Evolutionary conservation across 2,113 vertebrate genomes (phyloP), one percentile per base, ranked within the genome.

Genomic region (Vireo altiloquus): DNA sequence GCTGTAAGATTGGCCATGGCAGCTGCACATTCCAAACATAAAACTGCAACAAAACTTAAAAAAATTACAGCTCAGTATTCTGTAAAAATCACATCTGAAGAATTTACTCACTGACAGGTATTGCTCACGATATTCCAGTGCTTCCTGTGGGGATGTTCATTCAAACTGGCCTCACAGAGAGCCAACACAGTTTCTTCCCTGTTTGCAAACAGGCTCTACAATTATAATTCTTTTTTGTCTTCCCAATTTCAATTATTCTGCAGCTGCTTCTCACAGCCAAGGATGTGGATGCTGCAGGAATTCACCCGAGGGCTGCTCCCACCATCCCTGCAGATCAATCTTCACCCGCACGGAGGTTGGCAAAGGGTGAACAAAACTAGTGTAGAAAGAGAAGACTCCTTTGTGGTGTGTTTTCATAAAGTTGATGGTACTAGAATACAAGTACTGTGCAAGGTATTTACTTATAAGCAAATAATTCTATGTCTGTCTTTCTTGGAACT

Each of bases 281-380:
- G 15, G 52, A 3, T 46, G 13, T 6, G 50, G 27, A 28, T 11
- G n/a, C 40, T 52, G 24, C 21, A 21, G 13, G 66, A 56, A 40
- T 22, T 52, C 59, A 13, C 30, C 33, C 16, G 54, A 4, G 40
- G 39, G 66, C 40, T 54, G 33, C 60, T 56, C 47, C 6, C 23
- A 16, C 12, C 4, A 3, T 59, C 75, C 31, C 2, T 7, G 4
- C 1, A 0, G 15, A 31, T 5, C 27, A 15, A 31, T 7, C 68
- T 18, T n/a, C 56, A 60, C 39, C 37, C 23, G 15, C 40, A 24
- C 42, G 28, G 23, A 21, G 10, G 5, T 5, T 20, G 66, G 53
- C 60, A 35, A 61, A 63, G 17, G 24, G 24, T 42, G 28, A 66
- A 17, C 31, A 18, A 37, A 72, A 37, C 17, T 5, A 9, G 18